A percentile compares a stretch with the other conserved stretches of the same genome.
phyloP scores from a whole-genome alignment of 2,888 invertebrate genomes.

The Leptinotarsa tumamoca region DNA sequence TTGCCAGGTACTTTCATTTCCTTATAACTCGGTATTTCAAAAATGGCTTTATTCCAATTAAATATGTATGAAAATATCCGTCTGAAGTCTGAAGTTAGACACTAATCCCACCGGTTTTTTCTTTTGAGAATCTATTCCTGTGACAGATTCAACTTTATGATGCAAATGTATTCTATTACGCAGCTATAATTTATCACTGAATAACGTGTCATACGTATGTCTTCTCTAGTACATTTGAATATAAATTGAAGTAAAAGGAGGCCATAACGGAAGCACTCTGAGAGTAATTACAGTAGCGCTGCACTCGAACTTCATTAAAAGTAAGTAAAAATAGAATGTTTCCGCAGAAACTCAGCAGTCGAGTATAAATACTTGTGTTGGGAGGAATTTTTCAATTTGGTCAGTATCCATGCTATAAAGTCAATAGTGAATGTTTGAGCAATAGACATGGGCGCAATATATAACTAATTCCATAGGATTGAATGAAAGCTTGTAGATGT shows the following conservation, averaged over 20 bases:
- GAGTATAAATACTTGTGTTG: neutral
- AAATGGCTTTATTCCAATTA: neutral
- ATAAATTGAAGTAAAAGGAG: constrained; percentile 30
- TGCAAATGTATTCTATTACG: constrained; percentile 11
- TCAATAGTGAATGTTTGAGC: neutral
- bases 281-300: constrained; percentile 23
- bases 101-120: neutral
- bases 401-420: neutral
- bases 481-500: neutral
- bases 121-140: constrained; percentile 1
- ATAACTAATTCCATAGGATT: neutral
- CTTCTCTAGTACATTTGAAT: constrained; percentile 26
- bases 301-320: constrained; percentile 21
- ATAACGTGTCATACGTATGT: constrained; percentile 20
- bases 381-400: neutral
- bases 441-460: neutral
- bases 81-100: no score
- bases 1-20: no score
- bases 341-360: constrained; percentile 1
- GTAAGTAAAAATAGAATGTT: constrained; percentile 20
- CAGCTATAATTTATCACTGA: constrained; percentile 1
- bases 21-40: no score
- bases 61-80: no score
- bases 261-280: constrained; percentile 30
- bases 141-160: constrained; percentile 7